Evolutionary conservation across 2,113 vertebrate genomes (phyloP), one percentile per base, ranked within the genome.

Genomic region (Corythornis cristatus): DNA sequence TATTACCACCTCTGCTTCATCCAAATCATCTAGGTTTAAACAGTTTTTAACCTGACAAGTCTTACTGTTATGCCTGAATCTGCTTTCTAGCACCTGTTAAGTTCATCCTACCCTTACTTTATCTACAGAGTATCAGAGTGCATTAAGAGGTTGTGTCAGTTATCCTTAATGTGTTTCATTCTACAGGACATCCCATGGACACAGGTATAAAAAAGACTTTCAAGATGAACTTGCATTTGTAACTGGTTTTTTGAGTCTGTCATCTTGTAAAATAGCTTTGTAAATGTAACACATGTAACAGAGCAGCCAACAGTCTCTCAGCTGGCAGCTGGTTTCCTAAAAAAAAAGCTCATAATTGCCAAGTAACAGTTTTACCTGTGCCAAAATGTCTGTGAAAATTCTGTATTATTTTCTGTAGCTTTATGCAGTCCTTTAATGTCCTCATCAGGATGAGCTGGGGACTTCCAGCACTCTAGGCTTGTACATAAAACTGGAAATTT

Each of bases 401-500:
- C 87, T 85, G 71, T 76, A 84, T 84, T 29, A n/a, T 46, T 91
- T 53, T 70, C 8, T 85, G 40, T 75, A 62, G 43, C 60, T 91
- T 71, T 75, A 48, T 56, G 43, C 19, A 70, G 40, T 51, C 31
- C 64, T 85, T 77, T 62, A 80, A 91, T 83, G 72, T 83, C 80
- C 83, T 81, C 74, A 82, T 3, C 50, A 75, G 88, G 42, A 88
- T 60, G 82, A 86, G 29, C 0, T 66, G 42, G 75, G 64, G 54
- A 78, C 90, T 96, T 94, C 83, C 76, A 93, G 33, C 45, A 68
- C 61, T 94, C 58, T 57, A 66, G 74, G 25, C 46, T 89, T 82
- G 19, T 60, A 85, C 22, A 51, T 46, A 90, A 72, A 84, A 58
- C 86, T 62, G 92, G 89, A 94, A 89, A 90, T 66, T 96, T 95